These are phyloP conservation scores for Hoplodrina blanda DNA, from an alignment of 2,888 invertebrate species.

Conservation along the genomic window DNA sequence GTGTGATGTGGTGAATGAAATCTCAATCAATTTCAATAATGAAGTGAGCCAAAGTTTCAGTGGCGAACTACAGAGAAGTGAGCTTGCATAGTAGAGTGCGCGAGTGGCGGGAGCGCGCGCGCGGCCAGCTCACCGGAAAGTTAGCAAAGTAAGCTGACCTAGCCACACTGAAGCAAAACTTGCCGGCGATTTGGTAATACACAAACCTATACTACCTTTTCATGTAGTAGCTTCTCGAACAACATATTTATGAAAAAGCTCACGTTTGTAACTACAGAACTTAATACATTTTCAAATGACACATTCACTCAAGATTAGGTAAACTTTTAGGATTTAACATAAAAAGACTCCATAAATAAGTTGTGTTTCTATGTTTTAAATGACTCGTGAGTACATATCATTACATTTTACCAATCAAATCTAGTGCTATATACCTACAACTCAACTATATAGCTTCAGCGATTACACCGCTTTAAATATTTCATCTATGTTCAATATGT, in stretches of 20 bases:
- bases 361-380: neutral
- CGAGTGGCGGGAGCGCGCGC: neutral
- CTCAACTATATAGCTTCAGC: neutral
- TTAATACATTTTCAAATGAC: neutral
- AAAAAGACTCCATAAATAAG: neutral
- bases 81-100: conserved; percentile 9
- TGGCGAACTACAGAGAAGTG: neutral
- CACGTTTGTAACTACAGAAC: neutral
- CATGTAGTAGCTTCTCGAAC: neutral
- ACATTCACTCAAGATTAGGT: too few relatives aligned
- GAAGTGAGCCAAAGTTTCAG: conserved; percentile 21
- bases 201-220: conserved; percentile 6
- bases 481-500: neutral
- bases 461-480: neutral
- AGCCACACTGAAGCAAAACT: conserved; percentile 12
- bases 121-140: conserved; percentile 16
- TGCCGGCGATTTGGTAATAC: conserved; percentile 7
- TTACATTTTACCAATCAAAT: too few relatives aligned
- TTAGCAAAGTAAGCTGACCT: conserved; percentile 29
- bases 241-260: neutral
- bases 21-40: conserved; percentile 46
- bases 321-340: neutral
- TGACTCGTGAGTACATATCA: too few relatives aligned
- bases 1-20: conserved; percentile 25
- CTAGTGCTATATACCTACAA: too few relatives aligned